Evolutionary conservation across 2,888 invertebrate species (phyloP).

Genomic region (Campoplex nolae): DNA sequence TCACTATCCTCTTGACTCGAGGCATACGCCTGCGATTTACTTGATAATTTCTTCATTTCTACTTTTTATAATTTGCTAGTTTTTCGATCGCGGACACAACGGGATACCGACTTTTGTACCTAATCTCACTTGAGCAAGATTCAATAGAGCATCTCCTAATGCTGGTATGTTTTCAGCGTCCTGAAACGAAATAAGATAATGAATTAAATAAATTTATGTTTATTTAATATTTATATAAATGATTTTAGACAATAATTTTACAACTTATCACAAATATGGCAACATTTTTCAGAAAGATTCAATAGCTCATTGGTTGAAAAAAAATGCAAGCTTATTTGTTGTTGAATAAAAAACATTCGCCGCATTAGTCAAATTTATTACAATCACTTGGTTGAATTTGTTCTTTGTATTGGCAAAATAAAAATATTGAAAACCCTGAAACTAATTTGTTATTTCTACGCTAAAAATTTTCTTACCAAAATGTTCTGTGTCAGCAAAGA

Average conservation of each 20-base stretch:
- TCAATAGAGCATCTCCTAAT: constrained; percentile 77
- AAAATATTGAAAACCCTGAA: too few relatives aligned
- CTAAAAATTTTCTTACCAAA: constrained; percentile 73
- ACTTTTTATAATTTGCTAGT: background rate
- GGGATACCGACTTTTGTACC: constrained; percentile 79
- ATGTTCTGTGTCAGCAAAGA: constrained; percentile 77
- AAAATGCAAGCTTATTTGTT: too few relatives aligned
- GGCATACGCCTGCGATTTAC: constrained; percentile 77
- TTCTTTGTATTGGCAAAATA: too few relatives aligned
- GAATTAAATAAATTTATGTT: too few relatives aligned
- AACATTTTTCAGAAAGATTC: too few relatives aligned
- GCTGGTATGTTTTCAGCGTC: constrained; percentile 70
- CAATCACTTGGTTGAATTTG: too few relatives aligned
- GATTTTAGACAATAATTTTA: too few relatives aligned
- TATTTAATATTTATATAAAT: too few relatives aligned
- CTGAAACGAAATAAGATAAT: constrained; percentile 61
- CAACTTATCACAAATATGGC: too few relatives aligned
- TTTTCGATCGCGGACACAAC: constrained; percentile 30
- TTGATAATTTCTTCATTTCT: constrained; percentile 79
- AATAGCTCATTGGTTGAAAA: too few relatives aligned
- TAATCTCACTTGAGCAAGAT: constrained; percentile 75
- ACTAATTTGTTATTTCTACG: background rate
- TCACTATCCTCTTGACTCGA: constrained; percentile 83
- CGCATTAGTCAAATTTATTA: too few relatives aligned
- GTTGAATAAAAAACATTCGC: too few relatives aligned